These are phyloP conservation scores for Spialia ferax DNA, from an alignment of 2,888 invertebrate species.

Conservation along the genomic window DNA sequence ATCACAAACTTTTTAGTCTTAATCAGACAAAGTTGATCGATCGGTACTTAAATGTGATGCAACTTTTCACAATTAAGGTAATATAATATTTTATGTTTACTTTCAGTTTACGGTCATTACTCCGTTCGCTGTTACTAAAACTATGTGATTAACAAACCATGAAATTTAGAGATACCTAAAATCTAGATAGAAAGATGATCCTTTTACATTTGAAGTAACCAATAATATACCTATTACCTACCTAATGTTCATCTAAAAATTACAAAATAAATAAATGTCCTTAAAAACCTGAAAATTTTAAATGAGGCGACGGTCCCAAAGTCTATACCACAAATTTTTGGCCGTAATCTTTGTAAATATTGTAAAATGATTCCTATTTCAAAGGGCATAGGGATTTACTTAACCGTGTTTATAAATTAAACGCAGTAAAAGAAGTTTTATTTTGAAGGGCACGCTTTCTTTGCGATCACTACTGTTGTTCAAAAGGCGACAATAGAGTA, in stretches of 20 bases:
- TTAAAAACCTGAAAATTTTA: background rate
- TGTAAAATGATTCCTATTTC: slow-evolving; percentile 60
- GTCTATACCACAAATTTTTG: slow-evolving; percentile 50
- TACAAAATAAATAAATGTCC: too few species aligned
- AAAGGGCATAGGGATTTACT: slow-evolving; percentile 52
- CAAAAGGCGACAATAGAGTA: slow-evolving; percentile 66
- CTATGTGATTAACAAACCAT: too few species aligned
- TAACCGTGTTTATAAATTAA: slow-evolving; percentile 12
- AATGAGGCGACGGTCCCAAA: slow-evolving; percentile 59
- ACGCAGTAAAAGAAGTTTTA: slow-evolving; percentile 65
- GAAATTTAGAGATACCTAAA: background rate
- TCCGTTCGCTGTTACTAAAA: too few species aligned
- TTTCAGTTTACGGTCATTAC: too few species aligned
- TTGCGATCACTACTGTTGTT: slow-evolving; percentile 76
- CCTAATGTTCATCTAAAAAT: too few species aligned
- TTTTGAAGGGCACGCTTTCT: slow-evolving; percentile 80
- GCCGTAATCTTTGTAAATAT: slow-evolving; percentile 48
- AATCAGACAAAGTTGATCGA: too few species aligned
- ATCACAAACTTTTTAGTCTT: too few species aligned
- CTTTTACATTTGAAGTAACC: too few species aligned
- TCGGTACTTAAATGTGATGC: too few species aligned
- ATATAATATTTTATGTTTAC: too few species aligned
- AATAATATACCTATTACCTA: too few species aligned
- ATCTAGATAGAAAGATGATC: background rate
- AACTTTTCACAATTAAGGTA: too few species aligned